Conservation (phyloP, 2,888 invertebrate genomes). For the Halictus ligatus region DNA sequence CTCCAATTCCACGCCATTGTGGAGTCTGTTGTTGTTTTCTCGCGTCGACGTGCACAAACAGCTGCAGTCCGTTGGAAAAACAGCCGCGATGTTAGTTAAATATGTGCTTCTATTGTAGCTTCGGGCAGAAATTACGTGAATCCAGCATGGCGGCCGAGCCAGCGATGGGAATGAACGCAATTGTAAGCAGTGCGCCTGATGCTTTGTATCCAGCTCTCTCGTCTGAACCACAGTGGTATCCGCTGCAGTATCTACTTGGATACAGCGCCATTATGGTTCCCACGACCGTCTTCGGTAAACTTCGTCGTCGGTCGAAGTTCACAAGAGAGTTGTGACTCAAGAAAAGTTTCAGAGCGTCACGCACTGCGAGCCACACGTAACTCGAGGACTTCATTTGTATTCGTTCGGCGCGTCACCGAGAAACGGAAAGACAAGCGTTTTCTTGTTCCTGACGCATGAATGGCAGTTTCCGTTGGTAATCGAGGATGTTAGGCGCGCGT, state of each 20-base stretch:
- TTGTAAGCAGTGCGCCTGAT: not conserved
- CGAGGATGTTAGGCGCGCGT: not conserved
- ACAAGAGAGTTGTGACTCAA: no score
- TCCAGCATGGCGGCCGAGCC: not conserved
- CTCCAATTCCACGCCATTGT: no score
- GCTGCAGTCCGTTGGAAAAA: not conserved
- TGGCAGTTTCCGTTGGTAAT: conserved; percentile 20
- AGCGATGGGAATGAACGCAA: not conserved
- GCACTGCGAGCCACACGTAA: conserved; percentile 13
- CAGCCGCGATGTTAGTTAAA: not conserved
- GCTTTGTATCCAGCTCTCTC: not conserved
- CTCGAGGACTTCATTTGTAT: conserved; percentile 29
- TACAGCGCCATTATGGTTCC: not conserved
- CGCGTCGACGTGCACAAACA: not conserved
- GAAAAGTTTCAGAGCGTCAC: not conserved
- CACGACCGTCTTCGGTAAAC: not conserved
- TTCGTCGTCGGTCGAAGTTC: not conserved
- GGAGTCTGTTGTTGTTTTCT: no score
- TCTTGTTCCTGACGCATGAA: not conserved
- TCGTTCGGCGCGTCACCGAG: conserved; percentile 4
- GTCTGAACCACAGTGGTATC: not conserved
- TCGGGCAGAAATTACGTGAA: not conserved
- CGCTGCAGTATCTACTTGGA: no score
- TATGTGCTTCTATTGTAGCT: no score
- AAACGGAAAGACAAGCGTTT: conserved; percentile 30